phyloP scores from a whole-genome alignment of 2,888 invertebrate species.

The Gisinianus flammeolus region DNA sequence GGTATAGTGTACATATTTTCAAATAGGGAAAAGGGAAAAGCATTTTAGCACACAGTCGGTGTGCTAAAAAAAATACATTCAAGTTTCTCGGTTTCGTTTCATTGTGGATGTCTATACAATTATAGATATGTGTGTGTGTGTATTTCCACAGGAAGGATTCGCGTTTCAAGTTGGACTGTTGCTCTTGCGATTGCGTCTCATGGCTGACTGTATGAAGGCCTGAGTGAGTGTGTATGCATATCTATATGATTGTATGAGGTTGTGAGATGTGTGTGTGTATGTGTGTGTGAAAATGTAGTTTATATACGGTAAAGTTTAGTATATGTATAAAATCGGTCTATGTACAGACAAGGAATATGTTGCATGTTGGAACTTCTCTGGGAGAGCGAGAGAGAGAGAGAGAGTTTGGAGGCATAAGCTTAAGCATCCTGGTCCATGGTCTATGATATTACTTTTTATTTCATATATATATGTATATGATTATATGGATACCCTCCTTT shows the following conservation, averaged over 20 bases:
- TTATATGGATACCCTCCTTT: too few relatives aligned
- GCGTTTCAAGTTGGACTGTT: constrained; percentile 16
- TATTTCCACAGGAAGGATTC: not conserved
- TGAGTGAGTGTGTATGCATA: not conserved
- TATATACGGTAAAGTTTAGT: too few relatives aligned
- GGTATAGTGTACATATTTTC: too few relatives aligned
- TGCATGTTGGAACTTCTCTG: not conserved
- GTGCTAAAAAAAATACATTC: too few relatives aligned
- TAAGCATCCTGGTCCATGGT: not conserved
- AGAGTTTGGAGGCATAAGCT: not conserved
- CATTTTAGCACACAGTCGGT: too few relatives aligned
- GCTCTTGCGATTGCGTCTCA: constrained; percentile 28
- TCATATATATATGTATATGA: too few relatives aligned
- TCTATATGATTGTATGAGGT: not conserved
- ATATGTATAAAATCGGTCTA: too few relatives aligned
- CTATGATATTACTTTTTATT: not conserved
- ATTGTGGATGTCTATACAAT: not conserved
- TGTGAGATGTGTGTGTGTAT: not conserved
- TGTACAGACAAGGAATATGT: not conserved
- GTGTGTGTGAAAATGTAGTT: too few relatives aligned
- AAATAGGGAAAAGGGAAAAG: too few relatives aligned
- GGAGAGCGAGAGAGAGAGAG: not conserved
- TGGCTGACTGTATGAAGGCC: constrained; percentile 1
- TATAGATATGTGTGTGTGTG: too few relatives aligned
- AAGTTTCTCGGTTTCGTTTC: not conserved